phyloP scores from a whole-genome alignment of 2,888 invertebrate genomes.

The Orthosia gothica region DNA sequence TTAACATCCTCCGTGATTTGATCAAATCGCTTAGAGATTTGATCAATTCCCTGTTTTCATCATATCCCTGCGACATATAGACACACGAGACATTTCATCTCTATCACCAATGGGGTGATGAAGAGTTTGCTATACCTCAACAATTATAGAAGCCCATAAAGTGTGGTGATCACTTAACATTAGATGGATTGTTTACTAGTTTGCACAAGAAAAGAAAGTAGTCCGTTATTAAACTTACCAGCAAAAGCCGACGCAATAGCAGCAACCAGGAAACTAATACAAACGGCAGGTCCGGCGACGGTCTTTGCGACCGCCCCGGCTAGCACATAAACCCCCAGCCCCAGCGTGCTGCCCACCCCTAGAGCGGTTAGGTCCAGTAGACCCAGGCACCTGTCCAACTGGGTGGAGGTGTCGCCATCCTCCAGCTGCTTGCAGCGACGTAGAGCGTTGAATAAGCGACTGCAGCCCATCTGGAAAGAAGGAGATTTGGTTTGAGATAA shows the following conservation, averaged over 20 bases:
- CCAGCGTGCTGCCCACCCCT: conserved; percentile 97
- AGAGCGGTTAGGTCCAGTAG: conserved; percentile 96
- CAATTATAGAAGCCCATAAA: too few relatives aligned
- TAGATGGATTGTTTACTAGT: too few relatives aligned
- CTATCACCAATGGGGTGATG: too few relatives aligned
- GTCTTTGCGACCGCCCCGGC: conserved; percentile 97
- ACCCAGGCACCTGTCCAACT: conserved; percentile 93
- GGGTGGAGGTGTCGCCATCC: conserved; percentile 83
- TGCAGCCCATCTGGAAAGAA: conserved; percentile 83
- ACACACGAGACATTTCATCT: too few relatives aligned
- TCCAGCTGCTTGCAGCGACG: conserved; percentile 89
- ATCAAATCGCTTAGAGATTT: too few relatives aligned
- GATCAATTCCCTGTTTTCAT: too few relatives aligned
- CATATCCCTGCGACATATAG: too few relatives aligned
- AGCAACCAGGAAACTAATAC: conserved; percentile 97
- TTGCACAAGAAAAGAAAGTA: too few relatives aligned
- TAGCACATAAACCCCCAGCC: conserved; percentile 98
- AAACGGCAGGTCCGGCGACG: conserved; percentile 97
- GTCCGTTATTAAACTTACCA: conserved; percentile 89
- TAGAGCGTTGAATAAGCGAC: conserved; percentile 78
- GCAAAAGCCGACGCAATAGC: conserved; percentile 98
- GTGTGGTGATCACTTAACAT: too few relatives aligned
- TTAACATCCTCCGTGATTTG: too few relatives aligned
- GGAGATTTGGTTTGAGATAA: background rate
- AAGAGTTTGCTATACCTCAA: too few relatives aligned